Conservation (phyloP, 2,113 vertebrate genomes). For the Amphilophus citrinellus region DNA sequence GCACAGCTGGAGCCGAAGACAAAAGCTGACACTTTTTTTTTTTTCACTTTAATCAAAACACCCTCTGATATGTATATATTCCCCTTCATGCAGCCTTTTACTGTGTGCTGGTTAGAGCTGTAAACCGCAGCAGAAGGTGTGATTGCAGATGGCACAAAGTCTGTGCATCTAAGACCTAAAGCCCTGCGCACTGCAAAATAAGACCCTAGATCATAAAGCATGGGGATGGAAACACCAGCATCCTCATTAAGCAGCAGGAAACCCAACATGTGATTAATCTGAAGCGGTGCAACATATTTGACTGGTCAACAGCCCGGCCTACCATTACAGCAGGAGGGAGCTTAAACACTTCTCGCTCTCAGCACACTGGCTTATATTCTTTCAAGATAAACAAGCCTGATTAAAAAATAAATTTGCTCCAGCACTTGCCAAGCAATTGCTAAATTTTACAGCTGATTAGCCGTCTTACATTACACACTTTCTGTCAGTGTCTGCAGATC, state of each 20-base stretch:
- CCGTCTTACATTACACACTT: background rate
- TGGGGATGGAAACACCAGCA: background rate
- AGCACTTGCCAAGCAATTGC: background rate
- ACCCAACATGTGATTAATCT: conserved; percentile 24
- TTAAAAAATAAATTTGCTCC: conserved; percentile 34
- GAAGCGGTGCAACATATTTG: conserved; percentile 31
- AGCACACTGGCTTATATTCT: conserved; percentile 16
- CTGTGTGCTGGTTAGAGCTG: background rate
- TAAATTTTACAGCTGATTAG: conserved; percentile 36
- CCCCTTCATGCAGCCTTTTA: background rate
- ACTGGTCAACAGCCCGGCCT: conserved; percentile 33
- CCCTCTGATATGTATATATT: background rate
- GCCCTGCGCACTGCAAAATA: background rate
- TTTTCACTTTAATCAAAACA: background rate
- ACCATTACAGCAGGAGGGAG: conserved; percentile 9
- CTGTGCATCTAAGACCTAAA: background rate
- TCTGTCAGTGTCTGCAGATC: conserved; percentile 3
- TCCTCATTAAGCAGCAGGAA: conserved; percentile 30
- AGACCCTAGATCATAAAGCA: background rate
- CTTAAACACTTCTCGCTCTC: background rate
- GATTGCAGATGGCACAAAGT: conserved; percentile 1
- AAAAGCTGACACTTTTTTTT: background rate
- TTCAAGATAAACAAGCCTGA: conserved; percentile 42
- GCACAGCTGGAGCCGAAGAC: background rate
- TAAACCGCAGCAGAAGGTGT: background rate